A percentile compares a stretch with the other conserved stretches of the same genome.
phyloP scores from a whole-genome alignment of 2,888 invertebrate species.

The Clunio marinus region DNA sequence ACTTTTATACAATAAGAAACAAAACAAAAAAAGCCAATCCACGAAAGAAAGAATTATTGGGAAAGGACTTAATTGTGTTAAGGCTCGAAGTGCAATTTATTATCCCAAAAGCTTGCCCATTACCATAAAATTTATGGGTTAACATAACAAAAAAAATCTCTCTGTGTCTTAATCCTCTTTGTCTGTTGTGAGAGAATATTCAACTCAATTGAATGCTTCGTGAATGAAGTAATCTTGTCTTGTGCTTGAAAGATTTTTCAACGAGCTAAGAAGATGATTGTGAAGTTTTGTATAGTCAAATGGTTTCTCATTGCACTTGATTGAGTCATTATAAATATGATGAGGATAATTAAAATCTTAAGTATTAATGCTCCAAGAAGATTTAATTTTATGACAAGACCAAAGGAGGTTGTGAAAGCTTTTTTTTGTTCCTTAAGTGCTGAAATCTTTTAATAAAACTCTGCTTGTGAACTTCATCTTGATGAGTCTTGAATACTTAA shows the following conservation, averaged over 20 bases:
- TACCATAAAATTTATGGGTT: conserved; percentile 1
- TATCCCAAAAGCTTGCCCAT: neutral
- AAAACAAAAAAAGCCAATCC: too few relatives aligned
- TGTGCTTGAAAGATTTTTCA: neutral
- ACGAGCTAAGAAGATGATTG: neutral
- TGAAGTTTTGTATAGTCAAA: neutral
- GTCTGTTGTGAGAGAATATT: neutral
- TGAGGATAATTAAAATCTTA: too few relatives aligned
- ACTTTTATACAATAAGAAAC: too few relatives aligned
- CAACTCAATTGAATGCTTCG: neutral
- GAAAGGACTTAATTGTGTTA: neutral
- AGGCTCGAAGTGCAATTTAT: neutral
- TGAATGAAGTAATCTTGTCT: conserved; percentile 12
- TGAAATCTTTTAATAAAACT: too few relatives aligned
- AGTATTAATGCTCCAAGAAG: too few relatives aligned
- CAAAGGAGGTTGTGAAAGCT: too few relatives aligned
- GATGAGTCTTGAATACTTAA: too few relatives aligned
- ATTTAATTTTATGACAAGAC: too few relatives aligned
- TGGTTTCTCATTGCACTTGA: neutral
- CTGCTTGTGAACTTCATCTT: too few relatives aligned
- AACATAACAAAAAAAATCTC: neutral
- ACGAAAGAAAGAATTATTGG: too few relatives aligned
- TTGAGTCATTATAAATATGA: neutral
- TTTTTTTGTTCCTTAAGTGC: too few relatives aligned
- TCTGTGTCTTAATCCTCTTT: neutral